Base-by-base conservation (phyloP, 2,888 invertebrate genomes). In the Eilema griseolum region DNA sequence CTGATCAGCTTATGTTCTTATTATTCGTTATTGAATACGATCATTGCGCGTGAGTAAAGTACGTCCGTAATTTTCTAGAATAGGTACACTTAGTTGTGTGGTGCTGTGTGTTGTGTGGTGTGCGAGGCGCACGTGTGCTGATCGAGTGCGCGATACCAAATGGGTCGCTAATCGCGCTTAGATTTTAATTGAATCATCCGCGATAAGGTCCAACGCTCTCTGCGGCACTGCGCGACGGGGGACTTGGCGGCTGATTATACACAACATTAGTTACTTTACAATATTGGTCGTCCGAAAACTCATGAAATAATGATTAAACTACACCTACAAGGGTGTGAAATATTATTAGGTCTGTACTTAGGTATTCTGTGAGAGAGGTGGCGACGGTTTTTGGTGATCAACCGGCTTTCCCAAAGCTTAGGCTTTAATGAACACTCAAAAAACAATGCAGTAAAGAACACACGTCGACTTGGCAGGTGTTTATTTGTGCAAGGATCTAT, bases 121-220 rank as follows among this genome's bases (percentile, higher is more conserved):
- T 12, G 31, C 33, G 52, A 20, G 16, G 46, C 64, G 68, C 83
- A 81, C 81, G 81, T 80, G 81, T 62, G 33, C 31, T 28, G 81
- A 83, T 83, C 28, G 46, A 62, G 61, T 60, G 70, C 41, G 68
- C 67, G 82, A 82, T 82, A 71, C 24, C 4, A 28, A 31, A 24
- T 37, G 64, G 70, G 66, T 60, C 69, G 56, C 26, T 61, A 46
- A 52, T 57, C 69, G 64, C 33, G 52, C 68, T 52, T 69, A 61
- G 80, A 85, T 86, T 67, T 67, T 80, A 83, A 86, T 81, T 78
- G 72, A 83, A 86, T 82, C 69, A 73, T 28, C 56, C 8, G 66
- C 71, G 84, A 83, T 82, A 82, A 62, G 66, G 72, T 31, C 33
- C 65, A 14, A 41, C 26, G 60, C 60, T 3, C 16, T 20, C 24